These are phyloP conservation scores for Archilochus colubris DNA, from an alignment of 2,113 vertebrate genomes.

Conservation along the genomic window DNA sequence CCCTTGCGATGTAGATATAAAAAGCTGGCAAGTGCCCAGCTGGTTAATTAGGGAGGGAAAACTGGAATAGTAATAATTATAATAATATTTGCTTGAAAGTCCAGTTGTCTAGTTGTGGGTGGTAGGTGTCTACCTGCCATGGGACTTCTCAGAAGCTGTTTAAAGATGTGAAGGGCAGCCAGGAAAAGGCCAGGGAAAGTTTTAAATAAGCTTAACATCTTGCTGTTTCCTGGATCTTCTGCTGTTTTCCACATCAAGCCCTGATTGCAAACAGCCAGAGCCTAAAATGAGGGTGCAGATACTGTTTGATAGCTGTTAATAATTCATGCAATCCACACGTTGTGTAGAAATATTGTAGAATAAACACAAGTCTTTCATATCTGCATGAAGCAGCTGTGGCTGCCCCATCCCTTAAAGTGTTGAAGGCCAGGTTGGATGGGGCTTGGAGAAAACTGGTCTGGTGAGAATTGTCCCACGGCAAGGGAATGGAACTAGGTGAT, in stretches of 20 bases:
- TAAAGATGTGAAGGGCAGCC: slow-evolving; percentile 18
- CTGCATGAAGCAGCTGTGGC: no score
- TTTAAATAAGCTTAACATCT: slow-evolving; percentile 27
- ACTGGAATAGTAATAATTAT: slow-evolving; percentile 14
- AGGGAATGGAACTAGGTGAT: no score
- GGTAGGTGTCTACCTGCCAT: slow-evolving; percentile 58
- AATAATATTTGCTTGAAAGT: slow-evolving; percentile 35
- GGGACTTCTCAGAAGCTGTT: slow-evolving; percentile 53
- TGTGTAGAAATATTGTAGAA: background rate
- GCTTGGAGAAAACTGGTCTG: no score
- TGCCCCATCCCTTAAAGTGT: no score
- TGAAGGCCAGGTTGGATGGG: no score
- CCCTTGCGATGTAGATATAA: slow-evolving; percentile 56
- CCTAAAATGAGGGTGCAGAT: background rate
- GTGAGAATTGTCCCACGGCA: no score
- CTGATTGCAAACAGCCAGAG: background rate
- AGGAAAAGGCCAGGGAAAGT: background rate
- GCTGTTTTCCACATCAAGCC: background rate
- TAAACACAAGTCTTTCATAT: background rate
- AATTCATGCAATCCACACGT: background rate
- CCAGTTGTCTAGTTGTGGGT: slow-evolving; percentile 30
- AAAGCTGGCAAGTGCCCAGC: slow-evolving; percentile 77
- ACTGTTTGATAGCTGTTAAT: background rate
- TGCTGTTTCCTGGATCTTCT: background rate
- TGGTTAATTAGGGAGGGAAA: slow-evolving; percentile 83